These are phyloP conservation scores for Solenopsis invicta DNA, from an alignment of 1,140 invertebrate genomes.

Conservation along the genomic window DNA sequence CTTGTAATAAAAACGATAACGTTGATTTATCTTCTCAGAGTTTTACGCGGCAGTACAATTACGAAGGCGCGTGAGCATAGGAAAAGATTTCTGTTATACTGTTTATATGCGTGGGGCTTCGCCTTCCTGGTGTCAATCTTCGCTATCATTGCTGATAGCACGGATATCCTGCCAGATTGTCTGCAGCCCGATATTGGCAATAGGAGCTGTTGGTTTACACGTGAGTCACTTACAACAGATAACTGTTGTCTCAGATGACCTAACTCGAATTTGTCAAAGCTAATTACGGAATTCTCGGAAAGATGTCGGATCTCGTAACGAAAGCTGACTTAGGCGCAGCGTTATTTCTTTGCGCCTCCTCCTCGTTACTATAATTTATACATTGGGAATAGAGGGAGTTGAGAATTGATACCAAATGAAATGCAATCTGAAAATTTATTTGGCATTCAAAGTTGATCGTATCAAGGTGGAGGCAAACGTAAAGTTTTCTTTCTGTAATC, in stretches of 20 bases:
- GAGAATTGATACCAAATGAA: background rate
- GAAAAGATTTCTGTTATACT: constrained; percentile 80
- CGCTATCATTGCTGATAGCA: constrained; percentile 54
- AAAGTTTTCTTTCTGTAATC: constrained; percentile 40
- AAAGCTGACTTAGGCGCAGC: background rate
- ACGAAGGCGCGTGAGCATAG: constrained; percentile 50
- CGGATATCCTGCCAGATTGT: constrained; percentile 39
- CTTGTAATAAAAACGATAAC: background rate
- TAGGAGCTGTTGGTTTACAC: constrained; percentile 77
- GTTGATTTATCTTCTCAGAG: constrained; percentile 65
- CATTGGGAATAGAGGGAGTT: background rate
- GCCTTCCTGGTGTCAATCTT: constrained; percentile 73
- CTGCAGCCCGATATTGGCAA: constrained; percentile 72
- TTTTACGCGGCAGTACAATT: constrained; percentile 63
- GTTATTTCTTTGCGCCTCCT: background rate
- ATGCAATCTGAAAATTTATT: constrained; percentile 25
- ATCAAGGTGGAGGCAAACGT: constrained; percentile 9
- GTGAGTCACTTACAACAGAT: constrained; percentile 72
- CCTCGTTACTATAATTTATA: constrained; percentile 35
- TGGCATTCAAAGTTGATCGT: constrained; percentile 26
- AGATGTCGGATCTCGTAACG: background rate
- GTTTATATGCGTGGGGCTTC: constrained; percentile 81
- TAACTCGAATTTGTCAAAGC: constrained; percentile 35
- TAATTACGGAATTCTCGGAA: background rate
- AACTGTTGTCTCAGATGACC: constrained; percentile 22